These are phyloP conservation scores for Platygyra sinensis DNA, from an alignment of 64 coral and sea anemone genomes.

Conservation along the genomic window DNA sequence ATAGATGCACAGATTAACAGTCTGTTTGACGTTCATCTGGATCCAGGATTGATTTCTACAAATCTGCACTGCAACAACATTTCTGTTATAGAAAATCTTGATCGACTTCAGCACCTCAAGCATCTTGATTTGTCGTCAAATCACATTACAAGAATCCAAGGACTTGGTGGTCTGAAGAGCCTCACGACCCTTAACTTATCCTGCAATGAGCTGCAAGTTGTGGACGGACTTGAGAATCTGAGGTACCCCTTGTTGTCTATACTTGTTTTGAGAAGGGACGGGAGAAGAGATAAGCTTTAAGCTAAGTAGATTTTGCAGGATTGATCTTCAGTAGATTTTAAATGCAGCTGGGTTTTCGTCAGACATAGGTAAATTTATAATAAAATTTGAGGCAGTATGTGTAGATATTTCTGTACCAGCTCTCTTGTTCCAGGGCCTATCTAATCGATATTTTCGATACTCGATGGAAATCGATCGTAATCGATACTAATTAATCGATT, in stretches of 20 bases:
- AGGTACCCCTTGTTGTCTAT: slow-evolving; percentile 16
- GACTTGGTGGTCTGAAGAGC: slow-evolving; percentile 57
- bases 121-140: slow-evolving; percentile 97
- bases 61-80: slow-evolving; percentile 95
- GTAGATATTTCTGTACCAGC: too few species aligned
- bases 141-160: slow-evolving; percentile 77
- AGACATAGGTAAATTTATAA: too few species aligned
- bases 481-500: too few species aligned
- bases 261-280: not conserved
- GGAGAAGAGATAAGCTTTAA: not conserved
- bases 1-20: slow-evolving; percentile 83
- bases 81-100: slow-evolving; percentile 76
- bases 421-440: too few species aligned
- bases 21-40: slow-evolving; percentile 60
- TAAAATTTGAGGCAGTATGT: too few species aligned
- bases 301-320: too few species aligned
- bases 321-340: too few species aligned
- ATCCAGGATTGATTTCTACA: slow-evolving; percentile 67
- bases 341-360: too few species aligned
- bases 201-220: slow-evolving; percentile 72
- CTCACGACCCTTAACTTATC: slow-evolving; percentile 87
- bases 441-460: too few species aligned
- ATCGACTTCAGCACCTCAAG: slow-evolving; percentile 67
- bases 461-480: too few species aligned
- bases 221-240: slow-evolving; percentile 77